phyloP scores from a whole-genome alignment of 2,113 vertebrate species.

The Psittacula cyanocephala region DNA sequence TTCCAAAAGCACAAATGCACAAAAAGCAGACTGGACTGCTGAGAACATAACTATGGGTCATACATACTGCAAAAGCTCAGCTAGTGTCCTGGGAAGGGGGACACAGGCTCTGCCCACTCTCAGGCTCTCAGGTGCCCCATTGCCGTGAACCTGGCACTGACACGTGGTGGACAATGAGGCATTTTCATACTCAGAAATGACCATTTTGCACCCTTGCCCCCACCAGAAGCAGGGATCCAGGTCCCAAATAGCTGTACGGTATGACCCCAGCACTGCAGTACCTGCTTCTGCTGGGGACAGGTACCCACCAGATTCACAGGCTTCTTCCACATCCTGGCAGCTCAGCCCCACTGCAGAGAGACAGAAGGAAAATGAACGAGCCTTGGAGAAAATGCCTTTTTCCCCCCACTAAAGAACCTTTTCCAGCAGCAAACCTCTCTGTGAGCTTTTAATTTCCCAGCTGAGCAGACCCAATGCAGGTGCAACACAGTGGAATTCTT shows the following conservation, averaged over 20 bases:
- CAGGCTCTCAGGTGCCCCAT: accelerated
- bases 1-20: not conserved
- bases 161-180: accelerated
- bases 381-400: not conserved
- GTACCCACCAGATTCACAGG: not conserved
- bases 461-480: not conserved
- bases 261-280: accelerated
- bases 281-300: accelerated
- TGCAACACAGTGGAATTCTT: not conserved
- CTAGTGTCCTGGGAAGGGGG: not conserved
- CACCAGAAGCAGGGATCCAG: not conserved
- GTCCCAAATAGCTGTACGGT: not conserved
- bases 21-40: not conserved
- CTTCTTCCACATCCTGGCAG: not conserved
- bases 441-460: not conserved
- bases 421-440: not conserved
- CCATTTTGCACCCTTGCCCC: not conserved
- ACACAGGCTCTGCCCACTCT: not conserved
- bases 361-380: accelerated
- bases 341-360: not conserved
- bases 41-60: not conserved
- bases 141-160: not conserved
- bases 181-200: not conserved
- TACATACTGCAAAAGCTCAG: not conserved
- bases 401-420: not conserved